phyloP scores from a whole-genome alignment of 1,140 invertebrate genomes.

The Scaptomyza graminum region DNA sequence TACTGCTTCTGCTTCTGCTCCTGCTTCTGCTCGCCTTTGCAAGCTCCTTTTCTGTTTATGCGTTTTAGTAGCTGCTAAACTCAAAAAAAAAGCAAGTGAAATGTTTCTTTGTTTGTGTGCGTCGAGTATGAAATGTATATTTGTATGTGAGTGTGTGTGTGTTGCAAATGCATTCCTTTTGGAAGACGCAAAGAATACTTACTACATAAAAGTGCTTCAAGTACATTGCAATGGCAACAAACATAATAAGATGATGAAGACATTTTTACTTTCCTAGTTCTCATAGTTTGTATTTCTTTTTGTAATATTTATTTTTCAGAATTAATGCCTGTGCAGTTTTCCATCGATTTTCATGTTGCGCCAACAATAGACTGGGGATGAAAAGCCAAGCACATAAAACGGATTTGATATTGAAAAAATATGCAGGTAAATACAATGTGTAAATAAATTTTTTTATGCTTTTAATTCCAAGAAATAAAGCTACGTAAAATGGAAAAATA shows the following conservation, averaged over 20 bases:
- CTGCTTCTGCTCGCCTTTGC: not conserved
- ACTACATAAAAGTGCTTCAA: not conserved
- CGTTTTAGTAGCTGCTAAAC: slow-evolving; percentile 46
- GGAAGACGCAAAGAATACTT: too few relatives aligned
- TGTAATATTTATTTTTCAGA: slow-evolving; percentile 51
- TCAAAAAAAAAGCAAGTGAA: slow-evolving; percentile 57
- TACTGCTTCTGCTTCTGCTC: slow-evolving; percentile 48
- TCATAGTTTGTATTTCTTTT: slow-evolving; percentile 15
- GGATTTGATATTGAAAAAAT: slow-evolving; percentile 81
- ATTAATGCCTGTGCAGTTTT: slow-evolving; percentile 77
- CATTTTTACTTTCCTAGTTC: slow-evolving; percentile 16
- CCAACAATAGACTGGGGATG: slow-evolving; percentile 83
- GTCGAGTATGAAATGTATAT: slow-evolving; percentile 58
- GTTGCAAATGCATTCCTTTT: slow-evolving; percentile 11
- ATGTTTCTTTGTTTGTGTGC: slow-evolving; percentile 34
- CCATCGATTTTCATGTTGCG: slow-evolving; percentile 78
- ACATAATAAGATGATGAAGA: not conserved
- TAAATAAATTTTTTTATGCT: not conserved
- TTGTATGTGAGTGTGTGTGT: slow-evolving; percentile 9
- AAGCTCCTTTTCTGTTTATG: slow-evolving; percentile 29
- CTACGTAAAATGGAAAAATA: not conserved
- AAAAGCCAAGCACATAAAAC: slow-evolving; percentile 80
- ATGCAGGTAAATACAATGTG: slow-evolving; percentile 70
- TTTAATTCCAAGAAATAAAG: not conserved
- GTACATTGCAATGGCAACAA: not conserved